Percentiles rank a stretch among this genome's conserved stretches.
Evolutionary conservation across 2,113 vertebrate species (phyloP).

Genomic region (Prunella fulvescens): DNA sequence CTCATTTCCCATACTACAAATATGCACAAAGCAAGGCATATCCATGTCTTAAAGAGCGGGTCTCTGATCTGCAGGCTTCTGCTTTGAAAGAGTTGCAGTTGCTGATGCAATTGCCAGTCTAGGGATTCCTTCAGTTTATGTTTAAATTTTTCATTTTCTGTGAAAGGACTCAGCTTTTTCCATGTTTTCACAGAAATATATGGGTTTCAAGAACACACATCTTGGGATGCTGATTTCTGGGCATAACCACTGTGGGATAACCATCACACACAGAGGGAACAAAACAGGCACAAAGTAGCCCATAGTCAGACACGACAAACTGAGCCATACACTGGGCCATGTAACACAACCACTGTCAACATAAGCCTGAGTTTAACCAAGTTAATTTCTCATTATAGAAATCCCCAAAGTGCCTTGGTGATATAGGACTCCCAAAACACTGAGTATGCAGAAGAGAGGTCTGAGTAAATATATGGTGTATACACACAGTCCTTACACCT

Average conservation of each 20-base stretch:
- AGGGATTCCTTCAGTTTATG: neutral
- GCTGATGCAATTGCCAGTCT: neutral
- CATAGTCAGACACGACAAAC: rapidly evolving
- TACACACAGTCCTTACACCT: neutral
- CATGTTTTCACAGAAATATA: neutral
- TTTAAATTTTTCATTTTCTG: neutral
- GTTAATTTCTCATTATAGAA: neutral
- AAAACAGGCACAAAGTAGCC: neutral
- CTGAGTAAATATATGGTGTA: neutral
- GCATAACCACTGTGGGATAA: neutral
- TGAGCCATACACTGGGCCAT: neutral
- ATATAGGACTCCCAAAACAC: neutral
- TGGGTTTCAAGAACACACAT: neutral
- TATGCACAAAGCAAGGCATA: neutral
- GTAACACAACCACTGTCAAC: neutral
- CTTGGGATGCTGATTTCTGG: neutral
- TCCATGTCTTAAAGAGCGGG: neutral
- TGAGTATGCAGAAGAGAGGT: neutral
- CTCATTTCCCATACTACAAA: neutral
- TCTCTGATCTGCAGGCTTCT: neutral
- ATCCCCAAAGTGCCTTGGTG: neutral
- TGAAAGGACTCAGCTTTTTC: neutral
- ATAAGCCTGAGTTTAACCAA: neutral
- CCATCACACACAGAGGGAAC: neutral
- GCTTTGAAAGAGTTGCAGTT: neutral